Base-by-base conservation (phyloP, 2,888 invertebrate genomes). In the Diaphora mendica region DNA sequence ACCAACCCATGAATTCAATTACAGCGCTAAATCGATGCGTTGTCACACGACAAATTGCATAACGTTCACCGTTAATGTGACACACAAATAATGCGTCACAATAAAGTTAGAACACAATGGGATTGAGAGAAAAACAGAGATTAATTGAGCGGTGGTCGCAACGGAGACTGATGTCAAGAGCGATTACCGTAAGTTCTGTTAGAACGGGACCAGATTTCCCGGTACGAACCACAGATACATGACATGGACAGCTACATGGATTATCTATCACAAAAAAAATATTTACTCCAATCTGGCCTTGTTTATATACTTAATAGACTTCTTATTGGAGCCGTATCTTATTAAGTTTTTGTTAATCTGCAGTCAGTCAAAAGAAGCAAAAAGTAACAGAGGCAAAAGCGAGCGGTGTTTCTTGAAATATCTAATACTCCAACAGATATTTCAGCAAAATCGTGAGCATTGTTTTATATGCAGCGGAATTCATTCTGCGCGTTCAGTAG, bases 181-280 rank as follows among this genome's bases (percentile, higher is more conserved):
- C 86, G 90, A 90, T 92, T 91, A 93, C 91, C 91, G 91, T 91
- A 91, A 92, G 87, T 86, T 87, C 88, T 88, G 85, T 89, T 88
- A 88, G 87, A 94, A 93, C 94, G 94, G 93, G 91, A 93, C 85
- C 82, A 85, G 84, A 87, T 87, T 55, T 89, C 85, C 87, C 82
- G 74, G 77, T n/a, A 73, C 75, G 75, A 74, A 69, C 83, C 85
- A 83, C 83, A 85, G 85, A 85, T 86, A 87, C 89, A 87, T 85
- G 85, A 71, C 83, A 83, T 80, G 86, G 87, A 84, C 88, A 86
- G 88, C 85, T 88, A 88, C 82, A 82, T 86, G 87, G 83, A 82
- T 82, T 79, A 71, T 82, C 77, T 79, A 71, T 82, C 77, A 85
- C 84, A 89, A 90, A 91, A 91, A 91, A 84, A 76, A 78, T 79